Evolutionary conservation across 2,888 invertebrate species (phyloP), one percentile per base, ranked within the genome.

Genomic region (Pelosia muscerda): DNA sequence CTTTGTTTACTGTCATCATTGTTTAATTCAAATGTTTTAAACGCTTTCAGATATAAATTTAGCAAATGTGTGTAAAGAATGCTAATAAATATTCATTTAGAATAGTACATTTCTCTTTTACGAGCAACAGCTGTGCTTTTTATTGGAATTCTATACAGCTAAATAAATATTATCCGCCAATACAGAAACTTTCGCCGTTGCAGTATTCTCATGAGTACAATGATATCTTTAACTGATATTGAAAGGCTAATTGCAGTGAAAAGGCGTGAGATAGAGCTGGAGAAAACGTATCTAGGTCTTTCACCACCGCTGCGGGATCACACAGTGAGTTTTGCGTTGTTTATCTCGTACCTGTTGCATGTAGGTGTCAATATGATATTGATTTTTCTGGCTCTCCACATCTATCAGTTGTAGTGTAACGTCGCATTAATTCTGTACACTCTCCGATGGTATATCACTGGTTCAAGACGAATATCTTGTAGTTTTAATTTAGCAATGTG

Each of bases 161-260:
- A 31, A 25, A 22, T 64, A 66, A 61, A 58, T 68, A 56, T 78
- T 86, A 87, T 86, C 88, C 87, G 84, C 75, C 76, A 68, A 73
- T 80, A 86, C 83, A 82, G 73, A 84, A 84, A 86, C 79, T 84
- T 81, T 82, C 77, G 63, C 74, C 77, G 62, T 73, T 26, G 31
- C 59, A 76, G 23, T 71, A 63, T 66, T 71, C 60, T 66, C 63
- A 68, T 67, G 64, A 75, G 60, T 70, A 90, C 89, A 91, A 94
- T 94, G 94, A 83, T 92, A 90, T 93, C 94, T 72, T 74, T 87
- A 60, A 81, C 76, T 73, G 81, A 88, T 81, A 86, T 95, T 90
- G 94, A 94, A 90, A 92, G 84, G 84, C 85, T 94, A 85, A 94
- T 95, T 90, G 79, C 86, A 63, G 86, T 82, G 86, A 95, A 95